Percentiles rank a stretch among this genome's conserved stretches.
phyloP scores from a whole-genome alignment of 2,888 invertebrate species.

The Acronicta leporina region DNA sequence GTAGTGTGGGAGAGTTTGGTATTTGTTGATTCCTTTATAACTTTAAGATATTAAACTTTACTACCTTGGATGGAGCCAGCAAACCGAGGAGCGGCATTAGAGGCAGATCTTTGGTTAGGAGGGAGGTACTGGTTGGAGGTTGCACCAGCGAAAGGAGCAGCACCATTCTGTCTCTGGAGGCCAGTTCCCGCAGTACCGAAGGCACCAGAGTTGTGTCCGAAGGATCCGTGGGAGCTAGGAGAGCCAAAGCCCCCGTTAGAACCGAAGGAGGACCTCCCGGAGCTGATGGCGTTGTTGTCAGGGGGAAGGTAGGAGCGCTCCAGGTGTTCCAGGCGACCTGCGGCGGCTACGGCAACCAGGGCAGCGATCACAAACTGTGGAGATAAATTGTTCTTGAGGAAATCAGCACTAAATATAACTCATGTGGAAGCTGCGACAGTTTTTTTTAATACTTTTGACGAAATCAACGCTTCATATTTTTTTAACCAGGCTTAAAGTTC shows the following conservation, averaged over 20 bases:
- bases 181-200: constrained; percentile 41
- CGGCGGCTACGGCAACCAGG: constrained; percentile 74
- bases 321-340: constrained; percentile 80
- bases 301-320: constrained; percentile 83
- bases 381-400: constrained; percentile 1
- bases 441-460: neutral
- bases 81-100: constrained; percentile 50
- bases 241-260: constrained; percentile 34
- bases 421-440: too few species aligned
- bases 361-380: constrained; percentile 77
- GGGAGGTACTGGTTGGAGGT: constrained; percentile 82
- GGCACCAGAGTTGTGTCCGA: constrained; percentile 35
- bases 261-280: constrained; percentile 31
- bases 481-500: too few species aligned
- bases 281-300: constrained; percentile 43
- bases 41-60: too few species aligned
- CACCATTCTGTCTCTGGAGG: constrained; percentile 7
- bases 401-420: too few species aligned
- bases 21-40: too few species aligned
- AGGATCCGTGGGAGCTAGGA: constrained; percentile 31
- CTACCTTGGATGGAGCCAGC: constrained; percentile 55
- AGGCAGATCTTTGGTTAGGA: constrained; percentile 71
- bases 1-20: too few species aligned
- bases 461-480: too few species aligned
- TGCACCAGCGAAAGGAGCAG: constrained; percentile 55